A percentile compares a stretch with the other conserved stretches of the same genome.
phyloP scores from a whole-genome alignment of 2,797 vertebrate species.

The Gila robusta region DNA sequence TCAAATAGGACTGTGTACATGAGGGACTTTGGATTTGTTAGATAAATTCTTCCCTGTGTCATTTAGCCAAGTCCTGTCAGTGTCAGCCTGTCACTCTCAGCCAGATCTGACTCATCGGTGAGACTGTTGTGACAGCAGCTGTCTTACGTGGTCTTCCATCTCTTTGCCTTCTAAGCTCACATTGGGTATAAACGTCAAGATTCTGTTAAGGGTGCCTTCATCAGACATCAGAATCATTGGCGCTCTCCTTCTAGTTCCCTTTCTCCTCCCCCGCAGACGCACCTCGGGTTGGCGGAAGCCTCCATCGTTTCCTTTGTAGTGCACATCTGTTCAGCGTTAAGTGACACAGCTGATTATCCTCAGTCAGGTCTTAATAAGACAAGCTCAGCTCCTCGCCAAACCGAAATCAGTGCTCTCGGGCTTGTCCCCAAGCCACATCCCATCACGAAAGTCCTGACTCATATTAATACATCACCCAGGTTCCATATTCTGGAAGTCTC shows the following conservation, averaged over 20 bases:
- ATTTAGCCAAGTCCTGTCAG: constrained; percentile 73
- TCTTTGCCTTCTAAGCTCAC: constrained; percentile 74
- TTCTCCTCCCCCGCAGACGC: constrained; percentile 73
- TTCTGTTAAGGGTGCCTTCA: constrained; percentile 77
- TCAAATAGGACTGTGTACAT: constrained; percentile 56
- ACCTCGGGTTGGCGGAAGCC: constrained; percentile 74
- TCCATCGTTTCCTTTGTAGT: constrained; percentile 75
- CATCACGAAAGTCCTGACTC: constrained; percentile 38
- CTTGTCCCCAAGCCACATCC: constrained; percentile 41
- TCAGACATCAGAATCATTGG: constrained; percentile 76
- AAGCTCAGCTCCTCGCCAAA: constrained; percentile 58
- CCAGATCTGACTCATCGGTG: constrained; percentile 75
- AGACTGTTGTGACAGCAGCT: constrained; percentile 79
- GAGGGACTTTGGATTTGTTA: constrained; percentile 71
- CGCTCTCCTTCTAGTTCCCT: constrained; percentile 40
- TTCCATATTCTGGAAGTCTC: constrained; percentile 51
- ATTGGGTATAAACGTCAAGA: constrained; percentile 75
- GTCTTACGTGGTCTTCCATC: constrained; percentile 77
- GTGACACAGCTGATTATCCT: constrained; percentile 81
- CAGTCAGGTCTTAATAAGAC: constrained; percentile 82
- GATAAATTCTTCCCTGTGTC: constrained; percentile 80
- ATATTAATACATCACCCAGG: constrained; percentile 37
- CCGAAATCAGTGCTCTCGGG: constrained; percentile 33
- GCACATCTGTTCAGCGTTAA: constrained; percentile 80
- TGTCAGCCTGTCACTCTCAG: constrained; percentile 77